Conservation (phyloP, 2,113 vertebrate genomes). For the Falco punctatus region DNA sequence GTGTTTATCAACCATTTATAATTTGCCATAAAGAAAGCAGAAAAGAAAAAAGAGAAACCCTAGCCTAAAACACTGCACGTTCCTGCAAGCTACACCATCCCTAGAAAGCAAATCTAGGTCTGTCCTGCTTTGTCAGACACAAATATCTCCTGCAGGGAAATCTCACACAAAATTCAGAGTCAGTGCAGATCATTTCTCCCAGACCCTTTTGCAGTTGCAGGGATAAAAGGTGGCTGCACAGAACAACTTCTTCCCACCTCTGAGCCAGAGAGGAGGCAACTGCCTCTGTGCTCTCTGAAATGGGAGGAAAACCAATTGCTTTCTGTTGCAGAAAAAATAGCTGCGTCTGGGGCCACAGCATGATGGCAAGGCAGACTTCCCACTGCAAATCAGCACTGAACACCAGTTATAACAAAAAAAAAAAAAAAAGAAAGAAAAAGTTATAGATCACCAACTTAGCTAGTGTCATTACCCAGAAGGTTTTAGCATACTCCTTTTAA, state of each 20-base stretch:
- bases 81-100: neutral
- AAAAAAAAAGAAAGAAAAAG: neutral
- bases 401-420: neutral
- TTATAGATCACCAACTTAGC: neutral
- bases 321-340: neutral
- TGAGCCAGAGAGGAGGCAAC: neutral
- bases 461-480: neutral
- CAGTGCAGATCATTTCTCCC: neutral
- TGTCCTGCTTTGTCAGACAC: neutral
- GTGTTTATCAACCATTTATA: slow-evolving; percentile 8
- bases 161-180: neutral
- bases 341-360: neutral
- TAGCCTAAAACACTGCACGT: neutral
- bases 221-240: neutral
- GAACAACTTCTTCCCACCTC: neutral
- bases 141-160: neutral
- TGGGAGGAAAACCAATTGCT: neutral
- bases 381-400: neutral
- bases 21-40: neutral
- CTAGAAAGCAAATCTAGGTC: slow-evolving; percentile 22
- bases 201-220: neutral
- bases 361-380: rapidly evolving
- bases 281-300: neutral
- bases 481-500: neutral
- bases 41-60: neutral